Evolutionary conservation across 2,797 vertebrate genomes (phyloP), one percentile per base, ranked within the genome.

Genomic region (Tadarida brasiliensis): DNA sequence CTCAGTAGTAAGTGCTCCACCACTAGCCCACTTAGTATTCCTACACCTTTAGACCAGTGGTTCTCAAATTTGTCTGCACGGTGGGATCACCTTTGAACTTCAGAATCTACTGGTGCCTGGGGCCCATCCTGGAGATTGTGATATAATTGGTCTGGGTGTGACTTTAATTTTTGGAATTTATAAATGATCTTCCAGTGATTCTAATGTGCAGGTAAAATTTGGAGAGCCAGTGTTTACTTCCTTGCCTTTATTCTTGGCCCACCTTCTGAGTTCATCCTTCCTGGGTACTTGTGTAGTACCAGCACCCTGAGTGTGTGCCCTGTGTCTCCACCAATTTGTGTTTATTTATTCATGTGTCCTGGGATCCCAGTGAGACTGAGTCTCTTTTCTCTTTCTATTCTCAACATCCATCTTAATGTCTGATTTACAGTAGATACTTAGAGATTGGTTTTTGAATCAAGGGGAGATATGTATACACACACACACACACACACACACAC

Each of bases 371-470:
- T 49, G 82, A 39, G 63, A 70, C 14, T 2, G 14, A 91, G 24
- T 65, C 68, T n/a, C 35, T 91, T 91, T 56, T n/a, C 26, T 71
- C 30, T 73, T 67, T 56, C 61, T 70, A 0, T 73, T 86, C 56
- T 87, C 67, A 33, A 7, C 67, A 59, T 87, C 61, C 47, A 49
- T 81, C 51, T 3, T 91, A 70, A 91, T 95, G 28, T 54, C 83
- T 87, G 61, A 56, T 54, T 85, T 56, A 44, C 61, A 91, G 65
- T 67, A 63, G 33, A 51, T 82, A 24, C 7, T 88, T 84, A 90
- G 89, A 7, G 30, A 78, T 70, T 91, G 61, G 83, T 63, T 95
- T 97, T 95, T 94, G 82, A 95, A 88, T 95, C 70, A 93, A 94
- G 65, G 33, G 65, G 7, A 44, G 39, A 44, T 44, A 44, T 4